Evolutionary conservation across 1,140 invertebrate genomes (phyloP), one percentile per base, ranked within the genome.

Genomic region (Amphibalanus amphitrite): DNA sequence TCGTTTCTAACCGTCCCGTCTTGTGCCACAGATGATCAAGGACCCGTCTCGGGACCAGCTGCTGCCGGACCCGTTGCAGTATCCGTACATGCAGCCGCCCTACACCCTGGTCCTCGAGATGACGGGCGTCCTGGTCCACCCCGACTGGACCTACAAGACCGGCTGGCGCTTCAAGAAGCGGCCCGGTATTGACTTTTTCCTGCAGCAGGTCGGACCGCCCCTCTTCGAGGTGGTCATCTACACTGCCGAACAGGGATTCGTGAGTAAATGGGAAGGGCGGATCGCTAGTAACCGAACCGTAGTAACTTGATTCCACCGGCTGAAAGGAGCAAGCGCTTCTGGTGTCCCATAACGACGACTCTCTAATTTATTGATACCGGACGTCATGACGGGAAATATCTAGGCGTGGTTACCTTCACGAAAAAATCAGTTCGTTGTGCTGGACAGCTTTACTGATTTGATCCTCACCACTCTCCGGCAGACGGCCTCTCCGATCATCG

Each of bases 171-270:
- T 99, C 81, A 98, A 98, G 82, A 99, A 99, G 79, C 85, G 97
- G 69, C 97, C 97, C 15, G 94, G 93, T 64, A 86, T 99, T 0
- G 95, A 99, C 78, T 89, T 93, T 76, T 98, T 99, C 79, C 82
- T 99, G 26, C 89, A 95, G 77, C 87, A 93, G 77, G 85, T 96
- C 69, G 90, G 89, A 28, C 88, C 90, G 69, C 92, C 93, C 29
- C 82, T 91, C 71, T 99, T 95, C 83, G 97, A 99, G 86, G 87
- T 97, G 74, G 95, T 99, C 23, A 88, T 99, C 40, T 99, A 94
- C 79, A 99, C 97, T 0, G 88, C 91, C 69, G 96, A 98, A 78
- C 87, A 88, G 77, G 90, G 89, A 74, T 84, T 88, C 83, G 88
- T 88, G 82, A 82, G 82, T 78, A 38, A 38, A 6, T 4, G 33